Base-by-base conservation (phyloP, 2,113 vertebrate species). In the Atrichornis clamosus region DNA sequence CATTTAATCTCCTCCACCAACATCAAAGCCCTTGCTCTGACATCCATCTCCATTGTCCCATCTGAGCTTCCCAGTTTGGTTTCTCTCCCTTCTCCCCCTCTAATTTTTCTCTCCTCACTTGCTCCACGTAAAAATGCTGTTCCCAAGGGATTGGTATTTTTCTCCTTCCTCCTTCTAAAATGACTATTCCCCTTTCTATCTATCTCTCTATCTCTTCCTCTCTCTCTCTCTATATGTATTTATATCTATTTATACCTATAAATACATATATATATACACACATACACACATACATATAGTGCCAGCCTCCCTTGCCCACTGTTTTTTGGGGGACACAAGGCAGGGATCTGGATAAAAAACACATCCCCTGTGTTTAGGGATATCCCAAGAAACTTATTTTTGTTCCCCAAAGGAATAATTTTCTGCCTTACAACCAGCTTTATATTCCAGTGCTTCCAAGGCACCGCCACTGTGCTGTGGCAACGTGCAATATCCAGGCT, bases 1-100 rank as follows among this genome's bases (percentile, higher is more conserved):
- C 89, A 94, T 78, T 95, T 96, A 96, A 89, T 96, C 92, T 92
- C 89, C 60, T 84, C 62, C 60, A 47, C 64, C 52, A 41, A 89
- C 63, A 73, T 95, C 95, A 91, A 97, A 97, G 96, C 22, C 67
- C 46, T 70, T 19, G 10, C 50, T 73, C 84, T 68, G 50, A 70
- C 89, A 86, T 76, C 59, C 79, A 65, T 30, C 79, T 68, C 56
- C 39, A 63, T 59, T 32, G 47, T 82, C 55, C 74, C 55, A 65
- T 62, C 65, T 59, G 67, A 86, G 50, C 62, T 83, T 95, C 79
- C 77, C 59, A 73, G 30, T 59, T 79, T 64, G 76, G 75, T 92
- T 89, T 77, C 78, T 72, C 30, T 76, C 13, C 15, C 35, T 7
- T 64, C 27, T 65, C 30, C 52, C 22, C 22, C 33, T 2, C 19